Evolutionary conservation across 2,113 vertebrate genomes (phyloP).

Genomic region (Sinocyclocheilus grahami): DNA sequence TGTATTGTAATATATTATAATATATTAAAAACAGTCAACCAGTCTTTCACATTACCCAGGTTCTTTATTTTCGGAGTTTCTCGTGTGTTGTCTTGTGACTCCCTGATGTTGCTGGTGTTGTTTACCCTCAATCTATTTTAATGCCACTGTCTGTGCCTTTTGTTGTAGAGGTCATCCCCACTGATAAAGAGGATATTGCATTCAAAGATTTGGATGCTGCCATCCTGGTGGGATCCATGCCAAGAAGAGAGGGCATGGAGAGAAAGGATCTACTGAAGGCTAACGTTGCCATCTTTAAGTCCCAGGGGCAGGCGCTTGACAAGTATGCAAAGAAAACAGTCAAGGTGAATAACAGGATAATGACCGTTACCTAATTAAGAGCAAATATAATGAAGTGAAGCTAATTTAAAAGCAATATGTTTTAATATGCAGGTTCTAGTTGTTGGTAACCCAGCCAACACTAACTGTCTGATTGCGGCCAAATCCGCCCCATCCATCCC

Average conservation of each 20-base stretch:
- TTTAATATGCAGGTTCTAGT: constrained; percentile 79
- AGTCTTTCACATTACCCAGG: neutral
- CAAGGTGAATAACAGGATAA: constrained; percentile 73
- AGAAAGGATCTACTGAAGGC: constrained; percentile 88
- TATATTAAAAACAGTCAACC: neutral
- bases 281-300: constrained; percentile 88
- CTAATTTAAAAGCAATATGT: neutral
- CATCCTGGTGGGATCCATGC: constrained; percentile 88
- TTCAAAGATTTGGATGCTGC: constrained; percentile 87
- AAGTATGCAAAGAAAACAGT: constrained; percentile 88
- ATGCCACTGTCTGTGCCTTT: neutral
- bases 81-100: neutral
- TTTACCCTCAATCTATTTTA: neutral
- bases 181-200: constrained; percentile 85
- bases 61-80: neutral
- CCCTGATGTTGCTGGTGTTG: neutral
- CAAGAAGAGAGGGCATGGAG: constrained; percentile 89
- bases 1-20: neutral
- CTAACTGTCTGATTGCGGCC: constrained; percentile 86
- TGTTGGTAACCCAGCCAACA: constrained; percentile 89
- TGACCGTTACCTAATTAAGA: neutral
- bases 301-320: constrained; percentile 84
- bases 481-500: constrained; percentile 88
- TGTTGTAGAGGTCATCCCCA: constrained; percentile 82
- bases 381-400: neutral